Percentiles rank a stretch among this genome's conserved stretches.
phyloP scores from a whole-genome alignment of 2,113 vertebrate species.

The Pseudopipra pipra region DNA sequence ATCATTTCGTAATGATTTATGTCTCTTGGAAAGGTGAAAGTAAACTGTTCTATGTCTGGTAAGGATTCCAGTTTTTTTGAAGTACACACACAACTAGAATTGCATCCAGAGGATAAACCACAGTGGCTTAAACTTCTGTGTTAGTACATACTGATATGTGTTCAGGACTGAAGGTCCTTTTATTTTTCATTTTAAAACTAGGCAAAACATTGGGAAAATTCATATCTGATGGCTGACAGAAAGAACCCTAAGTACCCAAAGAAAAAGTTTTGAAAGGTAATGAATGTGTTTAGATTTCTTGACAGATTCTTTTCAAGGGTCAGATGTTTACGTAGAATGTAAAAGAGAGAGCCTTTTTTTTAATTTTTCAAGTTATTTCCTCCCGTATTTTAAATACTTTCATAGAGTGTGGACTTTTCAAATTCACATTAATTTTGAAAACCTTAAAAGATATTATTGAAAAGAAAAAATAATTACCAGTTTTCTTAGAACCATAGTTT shows the following conservation, averaged over 20 bases:
- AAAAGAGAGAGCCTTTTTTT: not conserved
- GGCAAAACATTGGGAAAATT: not conserved
- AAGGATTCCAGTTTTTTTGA: not conserved
- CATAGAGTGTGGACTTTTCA: not conserved
- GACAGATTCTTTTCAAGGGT: not conserved
- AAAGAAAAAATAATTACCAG: not conserved
- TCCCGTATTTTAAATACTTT: not conserved
- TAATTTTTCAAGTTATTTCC: not conserved
- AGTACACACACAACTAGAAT: not conserved
- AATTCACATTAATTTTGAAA: not conserved
- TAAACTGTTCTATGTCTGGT: not conserved
- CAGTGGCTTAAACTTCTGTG: not conserved
- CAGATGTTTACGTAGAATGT: not conserved
- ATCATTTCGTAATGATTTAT: not conserved
- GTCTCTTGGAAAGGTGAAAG: constrained; percentile 2
- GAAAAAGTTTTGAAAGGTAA: constrained; percentile 3
- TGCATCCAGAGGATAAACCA: constrained; percentile 11
- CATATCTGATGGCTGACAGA: not conserved
- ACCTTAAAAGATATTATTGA: not conserved
- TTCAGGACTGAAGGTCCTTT: not conserved
- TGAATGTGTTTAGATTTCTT: not conserved
- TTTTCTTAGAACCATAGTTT: not conserved
- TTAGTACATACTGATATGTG: not conserved
- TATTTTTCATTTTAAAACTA: not conserved
- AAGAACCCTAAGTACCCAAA: not conserved